Conservation (phyloP, 2,888 invertebrate species). For the Drosophila merina region DNA sequence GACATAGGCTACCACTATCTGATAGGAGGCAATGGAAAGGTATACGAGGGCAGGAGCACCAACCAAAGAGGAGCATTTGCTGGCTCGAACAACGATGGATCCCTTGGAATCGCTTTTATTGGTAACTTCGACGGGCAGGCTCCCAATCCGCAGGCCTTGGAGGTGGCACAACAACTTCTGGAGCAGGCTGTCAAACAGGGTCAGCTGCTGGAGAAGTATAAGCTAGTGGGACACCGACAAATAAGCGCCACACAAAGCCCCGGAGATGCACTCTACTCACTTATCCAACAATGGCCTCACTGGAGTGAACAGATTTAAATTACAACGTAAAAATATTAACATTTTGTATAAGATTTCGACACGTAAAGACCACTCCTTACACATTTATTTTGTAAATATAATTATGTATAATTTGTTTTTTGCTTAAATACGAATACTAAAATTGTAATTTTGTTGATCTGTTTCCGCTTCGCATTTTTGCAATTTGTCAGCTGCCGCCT, state of each 20-base stretch:
- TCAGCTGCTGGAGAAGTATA: conserved; percentile 87
- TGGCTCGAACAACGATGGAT: conserved; percentile 86
- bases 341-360: conserved; percentile 58
- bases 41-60: conserved; percentile 90
- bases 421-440: conserved; percentile 78
- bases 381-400: conserved; percentile 77
- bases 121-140: conserved; percentile 87
- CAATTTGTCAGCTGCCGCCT: conserved; percentile 31
- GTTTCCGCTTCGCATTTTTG: conserved; percentile 55
- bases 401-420: conserved; percentile 79
- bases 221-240: conserved; percentile 89
- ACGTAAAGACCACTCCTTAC: conserved; percentile 74
- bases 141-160: conserved; percentile 85
- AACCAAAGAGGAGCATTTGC: conserved; percentile 89
- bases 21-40: conserved; percentile 90
- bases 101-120: conserved; percentile 89
- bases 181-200: conserved; percentile 86
- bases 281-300: conserved; percentile 88
- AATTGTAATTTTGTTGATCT: conserved; percentile 74
- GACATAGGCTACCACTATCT: conserved; percentile 92
- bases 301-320: conserved; percentile 76
- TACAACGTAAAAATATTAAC: not conserved
- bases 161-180: conserved; percentile 87
- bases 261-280: conserved; percentile 86
- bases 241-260: conserved; percentile 88